Evolutionary conservation across 2,797 vertebrate species (phyloP).

Genomic region (Peromyscus nudipes): DNA sequence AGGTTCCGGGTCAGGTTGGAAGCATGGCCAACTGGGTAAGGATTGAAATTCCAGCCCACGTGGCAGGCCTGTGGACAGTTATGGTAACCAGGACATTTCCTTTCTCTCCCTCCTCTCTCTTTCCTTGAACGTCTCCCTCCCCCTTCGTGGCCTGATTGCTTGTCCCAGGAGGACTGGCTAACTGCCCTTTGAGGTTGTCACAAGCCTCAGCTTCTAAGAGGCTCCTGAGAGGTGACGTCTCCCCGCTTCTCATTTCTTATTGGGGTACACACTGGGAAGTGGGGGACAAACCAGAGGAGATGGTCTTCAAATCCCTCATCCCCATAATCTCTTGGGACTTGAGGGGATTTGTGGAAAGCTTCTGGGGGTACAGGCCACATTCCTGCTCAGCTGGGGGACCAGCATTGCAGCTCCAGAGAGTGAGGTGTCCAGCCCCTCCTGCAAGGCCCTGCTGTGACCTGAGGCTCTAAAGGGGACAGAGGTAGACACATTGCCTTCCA

Average conservation of each 20-base stretch:
- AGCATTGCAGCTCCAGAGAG: not conserved
- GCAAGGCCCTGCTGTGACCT: not conserved
- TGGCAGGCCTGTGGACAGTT: not conserved
- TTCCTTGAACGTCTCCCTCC: not conserved
- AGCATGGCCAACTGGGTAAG: not conserved
- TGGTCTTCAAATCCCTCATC: not conserved
- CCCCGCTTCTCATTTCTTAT: not conserved
- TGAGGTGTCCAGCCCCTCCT: not conserved
- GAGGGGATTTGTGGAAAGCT: not conserved
- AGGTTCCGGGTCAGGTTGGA: not conserved
- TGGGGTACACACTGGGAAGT: not conserved
- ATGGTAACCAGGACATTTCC: not conserved
- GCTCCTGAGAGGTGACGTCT: not conserved
- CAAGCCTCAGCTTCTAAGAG: constrained; percentile 6
- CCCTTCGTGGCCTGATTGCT: not conserved
- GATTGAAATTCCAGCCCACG: not conserved
- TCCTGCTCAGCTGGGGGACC: not conserved
- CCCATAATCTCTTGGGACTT: not conserved
- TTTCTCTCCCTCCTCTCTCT: not conserved
- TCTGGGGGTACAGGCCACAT: not conserved
- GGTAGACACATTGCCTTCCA: not conserved
- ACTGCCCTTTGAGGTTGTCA: not conserved
- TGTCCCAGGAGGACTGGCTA: not conserved
- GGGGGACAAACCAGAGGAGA: not conserved
- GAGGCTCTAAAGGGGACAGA: not conserved